Evolutionary conservation across 2,797 vertebrate species (phyloP).

Genomic region (Phalloptychus januarius): DNA sequence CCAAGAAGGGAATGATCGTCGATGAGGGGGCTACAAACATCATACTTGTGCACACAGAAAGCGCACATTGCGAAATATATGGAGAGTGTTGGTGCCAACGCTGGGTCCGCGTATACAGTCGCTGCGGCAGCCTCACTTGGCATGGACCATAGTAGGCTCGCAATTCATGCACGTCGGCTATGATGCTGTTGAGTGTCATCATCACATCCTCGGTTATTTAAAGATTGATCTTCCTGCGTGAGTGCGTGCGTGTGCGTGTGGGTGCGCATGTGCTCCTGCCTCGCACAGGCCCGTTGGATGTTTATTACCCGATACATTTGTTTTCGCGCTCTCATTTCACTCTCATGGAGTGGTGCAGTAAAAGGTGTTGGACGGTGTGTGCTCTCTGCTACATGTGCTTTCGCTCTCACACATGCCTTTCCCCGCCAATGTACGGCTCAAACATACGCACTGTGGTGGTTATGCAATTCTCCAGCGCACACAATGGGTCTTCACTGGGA

Average conservation of each 20-base stretch:
- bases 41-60: conserved; percentile 59
- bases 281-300: conserved; percentile 67
- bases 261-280: conserved; percentile 41
- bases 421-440: conserved; percentile 17
- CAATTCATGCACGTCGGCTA: conserved; percentile 75
- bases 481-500: conserved; percentile 40
- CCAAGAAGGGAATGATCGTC: conserved; percentile 55
- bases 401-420: conserved; percentile 21
- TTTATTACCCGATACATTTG: conserved; percentile 60
- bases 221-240: conserved; percentile 76
- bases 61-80: conserved; percentile 50
- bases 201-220: conserved; percentile 80
- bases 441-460: conserved; percentile 52
- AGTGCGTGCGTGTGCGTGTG: conserved; percentile 30
- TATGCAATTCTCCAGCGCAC: conserved; percentile 74
- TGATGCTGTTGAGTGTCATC: conserved; percentile 80
- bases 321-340: conserved; percentile 63
- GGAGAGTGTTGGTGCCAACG: conserved; percentile 52
- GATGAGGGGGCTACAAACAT: conserved; percentile 59
- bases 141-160: conserved; percentile 68
- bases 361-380: conserved; percentile 58
- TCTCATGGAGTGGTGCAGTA: conserved; percentile 67
- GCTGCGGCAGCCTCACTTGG: conserved; percentile 82
- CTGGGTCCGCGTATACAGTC: conserved; percentile 63
- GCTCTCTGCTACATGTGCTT: conserved; percentile 69